Evolutionary conservation across 2,797 vertebrate species (phyloP).

Genomic region (Chelidonichthys spinosus): DNA sequence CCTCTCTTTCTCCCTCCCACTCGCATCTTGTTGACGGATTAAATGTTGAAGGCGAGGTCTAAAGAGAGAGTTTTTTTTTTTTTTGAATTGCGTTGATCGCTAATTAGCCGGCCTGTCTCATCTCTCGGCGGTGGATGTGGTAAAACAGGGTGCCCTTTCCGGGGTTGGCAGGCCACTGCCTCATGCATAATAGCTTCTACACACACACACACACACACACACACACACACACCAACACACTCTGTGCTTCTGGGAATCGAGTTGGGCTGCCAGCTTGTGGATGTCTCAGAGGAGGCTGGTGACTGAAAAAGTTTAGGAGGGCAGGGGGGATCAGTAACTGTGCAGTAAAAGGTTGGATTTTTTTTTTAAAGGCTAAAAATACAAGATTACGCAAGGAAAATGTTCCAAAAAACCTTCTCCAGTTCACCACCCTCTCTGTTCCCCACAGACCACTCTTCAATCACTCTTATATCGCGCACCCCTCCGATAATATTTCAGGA

Average conservation of each 20-base stretch:
- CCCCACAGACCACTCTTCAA: conserved; percentile 7
- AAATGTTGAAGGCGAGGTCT: conserved; percentile 64
- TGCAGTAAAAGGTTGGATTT: conserved; percentile 10
- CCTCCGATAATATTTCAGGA: neutral
- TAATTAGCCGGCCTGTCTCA: conserved; percentile 63
- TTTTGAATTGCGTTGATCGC: conserved; percentile 70
- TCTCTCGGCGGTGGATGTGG: conserved; percentile 45
- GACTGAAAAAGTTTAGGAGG: conserved; percentile 31
- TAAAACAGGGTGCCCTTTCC: conserved; percentile 57
- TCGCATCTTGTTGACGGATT: conserved; percentile 63
- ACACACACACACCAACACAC: neutral
- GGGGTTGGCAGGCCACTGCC: conserved; percentile 54
- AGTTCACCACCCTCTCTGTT: conserved; percentile 6
- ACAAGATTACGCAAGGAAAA: conserved; percentile 37
- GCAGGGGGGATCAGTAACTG: conserved; percentile 25
- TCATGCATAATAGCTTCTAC: conserved; percentile 15
- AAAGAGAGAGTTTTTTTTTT: conserved; percentile 61
- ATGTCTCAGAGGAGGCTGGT: conserved; percentile 40
- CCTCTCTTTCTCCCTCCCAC: conserved; percentile 56
- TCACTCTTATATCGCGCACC: conserved; percentile 2
- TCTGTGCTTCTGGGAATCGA: conserved; percentile 27
- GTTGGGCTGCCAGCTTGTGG: conserved; percentile 31
- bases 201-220: conserved; percentile 7
- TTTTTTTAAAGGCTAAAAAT: conserved; percentile 33
- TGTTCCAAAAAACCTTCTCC: conserved; percentile 26